These are phyloP conservation scores for Panopea generosa DNA, from an alignment of 2,888 invertebrate genomes.

Conservation along the genomic window DNA sequence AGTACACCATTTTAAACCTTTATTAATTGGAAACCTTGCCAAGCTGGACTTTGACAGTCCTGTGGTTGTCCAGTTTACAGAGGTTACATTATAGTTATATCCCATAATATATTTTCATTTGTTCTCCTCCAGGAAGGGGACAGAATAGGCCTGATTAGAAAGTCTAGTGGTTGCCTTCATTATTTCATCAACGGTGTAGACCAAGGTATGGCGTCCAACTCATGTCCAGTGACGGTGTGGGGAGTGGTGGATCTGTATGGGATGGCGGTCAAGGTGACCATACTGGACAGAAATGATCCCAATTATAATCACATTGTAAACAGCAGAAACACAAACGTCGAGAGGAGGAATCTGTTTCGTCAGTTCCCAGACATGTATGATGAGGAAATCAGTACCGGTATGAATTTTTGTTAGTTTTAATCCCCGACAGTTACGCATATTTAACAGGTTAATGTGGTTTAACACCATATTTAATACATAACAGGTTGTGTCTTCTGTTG, in stretches of 20 bases:
- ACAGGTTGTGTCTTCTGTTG: too few species aligned
- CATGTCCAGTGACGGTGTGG: conserved; percentile 93
- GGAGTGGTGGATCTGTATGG: conserved; percentile 97
- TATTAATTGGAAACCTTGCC: too few species aligned
- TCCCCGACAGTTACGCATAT: not conserved
- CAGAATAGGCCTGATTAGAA: conserved; percentile 95
- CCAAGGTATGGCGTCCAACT: conserved; percentile 95
- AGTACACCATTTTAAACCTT: too few species aligned
- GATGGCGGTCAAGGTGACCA: conserved; percentile 84
- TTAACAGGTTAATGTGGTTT: too few species aligned
- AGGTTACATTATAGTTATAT: too few species aligned
- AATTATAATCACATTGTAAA: conserved; percentile 69
- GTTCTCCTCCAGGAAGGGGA: conserved; percentile 94
- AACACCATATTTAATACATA: too few species aligned
- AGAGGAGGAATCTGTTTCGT: conserved; percentile 70
- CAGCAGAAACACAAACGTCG: conserved; percentile 48
- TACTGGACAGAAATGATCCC: conserved; percentile 79
- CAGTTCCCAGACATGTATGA: conserved; percentile 76
- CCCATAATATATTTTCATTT: too few species aligned
- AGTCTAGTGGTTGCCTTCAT: conserved; percentile 93
- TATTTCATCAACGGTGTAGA: conserved; percentile 94
- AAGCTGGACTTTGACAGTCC: too few species aligned
- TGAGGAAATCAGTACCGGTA: conserved; percentile 70
- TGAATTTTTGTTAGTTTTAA: not conserved
- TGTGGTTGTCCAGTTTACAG: too few species aligned